phyloP scores from a whole-genome alignment of 53 echinoderm and acorn worm genomes.

The Astropecten irregularis region DNA sequence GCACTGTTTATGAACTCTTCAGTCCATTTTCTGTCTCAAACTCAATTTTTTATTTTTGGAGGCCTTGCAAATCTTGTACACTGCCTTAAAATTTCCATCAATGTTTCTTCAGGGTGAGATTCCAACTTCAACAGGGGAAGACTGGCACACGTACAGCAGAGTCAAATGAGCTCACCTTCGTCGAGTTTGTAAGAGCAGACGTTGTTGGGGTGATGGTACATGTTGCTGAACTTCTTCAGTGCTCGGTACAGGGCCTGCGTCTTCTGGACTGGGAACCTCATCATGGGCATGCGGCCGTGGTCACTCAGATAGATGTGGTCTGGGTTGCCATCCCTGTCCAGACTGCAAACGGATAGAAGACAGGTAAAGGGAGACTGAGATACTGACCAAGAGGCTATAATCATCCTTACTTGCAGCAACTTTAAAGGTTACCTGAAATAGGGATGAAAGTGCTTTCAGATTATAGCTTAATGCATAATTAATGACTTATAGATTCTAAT shows the following conservation, averaged over 20 bases:
- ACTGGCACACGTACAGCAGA: not conserved
- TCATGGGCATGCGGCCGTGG: conserved; percentile 55
- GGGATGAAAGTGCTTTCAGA: no score
- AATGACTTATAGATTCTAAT: no score
- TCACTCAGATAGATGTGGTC: conserved; percentile 65
- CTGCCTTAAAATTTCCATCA: not conserved
- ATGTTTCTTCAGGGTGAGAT: not conserved
- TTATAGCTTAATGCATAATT: no score
- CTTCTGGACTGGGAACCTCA: conserved; percentile 62
- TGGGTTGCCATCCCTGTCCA: conserved; percentile 63
- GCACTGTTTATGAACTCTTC: no score
- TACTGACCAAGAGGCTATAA: not conserved
- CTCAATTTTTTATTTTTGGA: no score
- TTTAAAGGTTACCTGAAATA: no score
- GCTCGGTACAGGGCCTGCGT: conserved; percentile 66
- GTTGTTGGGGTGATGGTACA: conserved; percentile 60
- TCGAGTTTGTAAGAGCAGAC: conserved; percentile 56
- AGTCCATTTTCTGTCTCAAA: no score
- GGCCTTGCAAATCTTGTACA: no score
- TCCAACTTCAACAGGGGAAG: not conserved
- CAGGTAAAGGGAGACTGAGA: no score
- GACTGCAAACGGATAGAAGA: conserved; percentile 27
- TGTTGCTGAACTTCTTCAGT: conserved; percentile 64
- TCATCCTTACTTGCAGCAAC: no score
- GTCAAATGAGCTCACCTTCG: conserved; percentile 38